Evolutionary conservation across 2,113 vertebrate genomes (phyloP).

Genomic region (Sinocyclocheilus anshuiensis): DNA sequence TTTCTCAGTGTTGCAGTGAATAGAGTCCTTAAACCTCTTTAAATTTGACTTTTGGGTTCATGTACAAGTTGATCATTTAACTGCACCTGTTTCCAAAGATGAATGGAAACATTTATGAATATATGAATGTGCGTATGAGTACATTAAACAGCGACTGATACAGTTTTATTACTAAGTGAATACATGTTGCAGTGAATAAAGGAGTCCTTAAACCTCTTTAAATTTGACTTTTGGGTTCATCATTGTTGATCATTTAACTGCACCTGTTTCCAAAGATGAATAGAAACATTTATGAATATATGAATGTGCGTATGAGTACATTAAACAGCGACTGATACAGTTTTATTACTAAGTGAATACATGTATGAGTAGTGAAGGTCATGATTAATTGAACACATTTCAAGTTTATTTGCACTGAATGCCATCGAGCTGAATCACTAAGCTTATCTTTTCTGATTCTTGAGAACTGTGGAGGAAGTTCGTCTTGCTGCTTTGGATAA

Average conservation of each 20-base stretch:
- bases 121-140: background rate
- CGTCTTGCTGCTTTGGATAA: constrained; percentile 1
- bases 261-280: background rate
- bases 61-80: background rate
- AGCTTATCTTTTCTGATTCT: background rate
- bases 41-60: background rate
- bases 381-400: background rate
- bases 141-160: background rate
- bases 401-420: background rate
- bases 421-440: background rate
- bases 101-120: background rate
- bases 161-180: background rate
- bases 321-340: background rate
- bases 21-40: background rate
- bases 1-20: background rate
- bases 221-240: background rate
- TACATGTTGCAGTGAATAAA: background rate
- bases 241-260: background rate
- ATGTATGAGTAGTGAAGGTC: background rate
- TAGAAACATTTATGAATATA: no score
- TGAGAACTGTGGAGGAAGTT: background rate
- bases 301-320: background rate
- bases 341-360: background rate
- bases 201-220: background rate
- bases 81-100: background rate